A percentile compares a stretch with the other conserved stretches of the same genome.
These are phyloP conservation scores for Lethenteron reissneri DNA, from an alignment of 2,113 vertebrate species.

Conservation along the genomic window DNA sequence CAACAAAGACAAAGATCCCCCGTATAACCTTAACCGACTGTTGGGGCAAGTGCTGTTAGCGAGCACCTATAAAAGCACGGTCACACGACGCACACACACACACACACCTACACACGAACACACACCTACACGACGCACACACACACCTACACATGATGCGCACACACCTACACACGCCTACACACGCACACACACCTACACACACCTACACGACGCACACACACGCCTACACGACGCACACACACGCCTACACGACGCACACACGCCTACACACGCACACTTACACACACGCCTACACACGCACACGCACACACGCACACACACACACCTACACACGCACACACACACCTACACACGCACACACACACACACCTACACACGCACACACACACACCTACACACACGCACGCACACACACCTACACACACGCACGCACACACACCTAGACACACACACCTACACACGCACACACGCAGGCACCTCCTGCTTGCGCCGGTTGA, in stretches of 20 bases:
- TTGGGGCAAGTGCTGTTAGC: no score
- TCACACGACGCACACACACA: background rate
- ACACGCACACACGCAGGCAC: conserved; percentile 25
- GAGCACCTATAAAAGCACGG: background rate
- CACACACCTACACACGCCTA: background rate
- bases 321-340: background rate
- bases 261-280: background rate
- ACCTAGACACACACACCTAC: conserved; percentile 11
- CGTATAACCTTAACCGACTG: no score
- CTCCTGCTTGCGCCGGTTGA: conserved; percentile 79
- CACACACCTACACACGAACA: background rate
- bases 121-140: background rate
- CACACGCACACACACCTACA: background rate
- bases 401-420: conserved; percentile 21
- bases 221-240: background rate
- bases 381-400: conserved; percentile 12
- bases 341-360: background rate
- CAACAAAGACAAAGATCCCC: no score
- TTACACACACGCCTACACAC: background rate
- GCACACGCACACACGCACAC: background rate
- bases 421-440: conserved; percentile 14
- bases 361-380: background rate
- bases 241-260: background rate
- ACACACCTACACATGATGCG: background rate
- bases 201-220: background rate